Evolutionary conservation across 2,113 vertebrate genomes (phyloP), one percentile per base, ranked within the genome.

Genomic region (Phoenicopterus ruber): DNA sequence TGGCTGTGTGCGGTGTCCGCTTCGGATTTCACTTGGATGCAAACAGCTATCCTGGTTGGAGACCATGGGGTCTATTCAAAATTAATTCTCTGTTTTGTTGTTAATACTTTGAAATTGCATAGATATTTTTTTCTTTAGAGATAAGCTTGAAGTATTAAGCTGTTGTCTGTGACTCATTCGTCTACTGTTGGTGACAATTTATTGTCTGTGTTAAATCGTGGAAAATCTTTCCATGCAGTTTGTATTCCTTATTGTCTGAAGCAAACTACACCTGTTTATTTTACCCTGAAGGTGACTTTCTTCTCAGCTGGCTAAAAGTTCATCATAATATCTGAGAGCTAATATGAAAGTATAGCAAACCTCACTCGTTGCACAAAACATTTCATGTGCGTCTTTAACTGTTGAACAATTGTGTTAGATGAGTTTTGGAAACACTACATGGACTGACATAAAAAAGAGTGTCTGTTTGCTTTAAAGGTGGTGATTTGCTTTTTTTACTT

Each of bases 241-340:
- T 82, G 17, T 82, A 55, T 83, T 94, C 63, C 26, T 92, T 71
- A 88, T 81, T 94, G 80, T 96, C 84, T 94, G 78, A 94, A 80
- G 38, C 25, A 82, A 88, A 58, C 17, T 69, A n/a, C 14, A 24
- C 57, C 77, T 84, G 81, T 80, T 96, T 93, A 73, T 85, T 71
- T 92, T 93, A 88, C 78, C 87, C 90, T 66, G 78, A 88, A 79
- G 92, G 85, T 82, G 58, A 31, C 62, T 94, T 92, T 94, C 79
- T 77, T 96, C 58, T 94, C 74, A 83, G 44, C 46, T 93, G 78
- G 58, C 65, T 94, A 11, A 34, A 89, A 96, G 77, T 47, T 95
- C 26, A 49, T 79, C 31, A 25, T 78, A 70, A 38, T 65, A 84
- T 69, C 44, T 79, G 47, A 87, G 44, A 57, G 49, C 36, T 65